phyloP scores from a whole-genome alignment of 2,888 invertebrate genomes.

The Conus canariensis region DNA sequence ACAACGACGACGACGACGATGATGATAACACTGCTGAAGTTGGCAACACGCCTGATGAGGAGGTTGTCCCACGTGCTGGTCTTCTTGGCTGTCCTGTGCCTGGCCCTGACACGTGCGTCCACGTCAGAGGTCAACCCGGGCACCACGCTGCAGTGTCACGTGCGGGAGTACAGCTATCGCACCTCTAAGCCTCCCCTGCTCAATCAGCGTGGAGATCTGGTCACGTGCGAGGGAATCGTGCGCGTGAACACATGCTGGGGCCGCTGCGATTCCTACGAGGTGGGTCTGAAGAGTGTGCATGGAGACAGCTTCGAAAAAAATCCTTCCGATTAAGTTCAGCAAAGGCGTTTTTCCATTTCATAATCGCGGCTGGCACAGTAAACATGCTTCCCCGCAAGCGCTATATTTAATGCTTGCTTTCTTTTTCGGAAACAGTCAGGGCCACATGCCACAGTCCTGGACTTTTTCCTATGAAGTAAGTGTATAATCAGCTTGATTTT shows the following conservation, averaged over 20 bases:
- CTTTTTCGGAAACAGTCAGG: too few species aligned
- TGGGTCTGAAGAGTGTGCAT: constrained; percentile 72
- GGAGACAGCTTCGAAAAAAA: not conserved
- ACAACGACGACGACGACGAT: not conserved
- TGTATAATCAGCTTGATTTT: too few species aligned
- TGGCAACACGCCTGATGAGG: not conserved
- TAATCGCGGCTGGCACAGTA: too few species aligned
- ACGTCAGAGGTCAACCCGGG: constrained; percentile 49
- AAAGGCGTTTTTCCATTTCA: too few species aligned
- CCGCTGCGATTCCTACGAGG: constrained; percentile 90
- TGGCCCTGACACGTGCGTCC: constrained; percentile 1
- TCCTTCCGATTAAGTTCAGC: too few species aligned
- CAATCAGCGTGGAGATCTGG: constrained; percentile 82
- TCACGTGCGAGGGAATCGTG: constrained; percentile 87
- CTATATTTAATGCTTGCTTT: too few species aligned
- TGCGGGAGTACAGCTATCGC: constrained; percentile 51
- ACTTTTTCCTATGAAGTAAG: too few species aligned
- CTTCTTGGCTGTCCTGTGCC: constrained; percentile 29
- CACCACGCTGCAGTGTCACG: constrained; percentile 57
- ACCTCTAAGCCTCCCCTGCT: constrained; percentile 50
- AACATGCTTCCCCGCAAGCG: too few species aligned
- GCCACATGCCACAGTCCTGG: too few species aligned
- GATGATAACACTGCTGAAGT: constrained; percentile 2
- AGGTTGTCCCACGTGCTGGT: not conserved
- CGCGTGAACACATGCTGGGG: constrained; percentile 90